Conservation (phyloP, 2,113 vertebrate species). For the Lota lota region DNA sequence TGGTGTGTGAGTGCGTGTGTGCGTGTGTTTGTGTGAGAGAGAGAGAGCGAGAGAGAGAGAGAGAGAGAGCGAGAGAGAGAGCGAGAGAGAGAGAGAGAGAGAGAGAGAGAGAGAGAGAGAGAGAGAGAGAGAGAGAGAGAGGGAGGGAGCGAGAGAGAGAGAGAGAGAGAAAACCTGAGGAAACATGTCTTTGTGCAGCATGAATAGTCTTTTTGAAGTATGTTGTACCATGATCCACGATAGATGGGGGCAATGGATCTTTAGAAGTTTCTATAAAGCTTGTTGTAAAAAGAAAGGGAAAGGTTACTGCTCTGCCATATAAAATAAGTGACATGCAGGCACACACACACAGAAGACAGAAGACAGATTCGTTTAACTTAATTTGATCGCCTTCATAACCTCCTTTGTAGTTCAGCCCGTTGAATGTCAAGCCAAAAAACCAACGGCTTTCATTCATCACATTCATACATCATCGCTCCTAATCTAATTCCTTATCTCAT, state of each 20-base stretch:
- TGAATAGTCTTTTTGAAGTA: neutral
- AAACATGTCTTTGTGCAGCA: neutral
- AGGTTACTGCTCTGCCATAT: neutral
- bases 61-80: neutral
- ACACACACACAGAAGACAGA: neutral
- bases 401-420: neutral
- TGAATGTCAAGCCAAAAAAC: too few species aligned
- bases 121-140: neutral
- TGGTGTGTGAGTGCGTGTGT: neutral
- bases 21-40: too few species aligned
- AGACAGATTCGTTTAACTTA: neutral
- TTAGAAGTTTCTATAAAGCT: neutral
- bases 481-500: too few species aligned
- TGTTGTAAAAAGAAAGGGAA: neutral
- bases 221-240: neutral
- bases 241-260: neutral
- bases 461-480: too few species aligned
- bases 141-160: neutral
- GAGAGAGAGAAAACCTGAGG: neutral
- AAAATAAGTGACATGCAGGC: neutral
- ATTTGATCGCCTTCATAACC: too few species aligned
- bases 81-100: constrained; percentile 1
- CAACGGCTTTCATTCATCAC: too few species aligned
- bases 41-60: neutral
- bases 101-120: neutral